A percentile compares a stretch with the other conserved stretches of the same genome.
These are phyloP conservation scores for Trogon melanurus DNA, from an alignment of 2,113 vertebrate genomes.

Conservation along the genomic window DNA sequence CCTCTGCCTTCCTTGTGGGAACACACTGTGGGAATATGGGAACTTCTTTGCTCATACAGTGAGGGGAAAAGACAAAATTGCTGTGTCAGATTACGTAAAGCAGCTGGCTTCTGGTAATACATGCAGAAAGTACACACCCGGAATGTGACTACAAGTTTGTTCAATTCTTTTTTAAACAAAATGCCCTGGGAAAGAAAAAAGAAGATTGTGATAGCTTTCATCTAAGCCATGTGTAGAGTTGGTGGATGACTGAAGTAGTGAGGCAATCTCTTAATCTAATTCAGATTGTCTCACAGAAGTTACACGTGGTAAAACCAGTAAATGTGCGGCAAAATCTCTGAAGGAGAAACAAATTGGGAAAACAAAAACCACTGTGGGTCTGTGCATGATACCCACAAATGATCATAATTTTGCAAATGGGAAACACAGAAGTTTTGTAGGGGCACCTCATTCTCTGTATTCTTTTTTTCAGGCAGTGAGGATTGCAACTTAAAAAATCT, in stretches of 20 bases:
- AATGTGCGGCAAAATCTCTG: background rate
- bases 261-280: background rate
- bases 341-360: background rate
- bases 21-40: background rate
- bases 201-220: background rate
- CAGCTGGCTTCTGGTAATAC: background rate
- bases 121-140: accelerated
- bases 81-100: background rate
- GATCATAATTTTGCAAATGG: background rate
- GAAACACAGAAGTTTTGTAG: background rate
- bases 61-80: background rate
- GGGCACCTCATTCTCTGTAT: background rate
- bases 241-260: background rate
- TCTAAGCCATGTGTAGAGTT: background rate
- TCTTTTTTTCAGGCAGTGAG: constrained; percentile 26
- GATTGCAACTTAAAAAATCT: background rate
- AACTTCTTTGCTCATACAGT: background rate
- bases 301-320: background rate
- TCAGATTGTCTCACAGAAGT: background rate
- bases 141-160: background rate
- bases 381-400: background rate
- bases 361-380: background rate
- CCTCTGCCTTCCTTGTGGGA: background rate
- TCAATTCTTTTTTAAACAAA: background rate
- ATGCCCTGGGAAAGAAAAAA: background rate